Base-by-base conservation (phyloP, 2,797 vertebrate species). In the Acanthis flammea region DNA sequence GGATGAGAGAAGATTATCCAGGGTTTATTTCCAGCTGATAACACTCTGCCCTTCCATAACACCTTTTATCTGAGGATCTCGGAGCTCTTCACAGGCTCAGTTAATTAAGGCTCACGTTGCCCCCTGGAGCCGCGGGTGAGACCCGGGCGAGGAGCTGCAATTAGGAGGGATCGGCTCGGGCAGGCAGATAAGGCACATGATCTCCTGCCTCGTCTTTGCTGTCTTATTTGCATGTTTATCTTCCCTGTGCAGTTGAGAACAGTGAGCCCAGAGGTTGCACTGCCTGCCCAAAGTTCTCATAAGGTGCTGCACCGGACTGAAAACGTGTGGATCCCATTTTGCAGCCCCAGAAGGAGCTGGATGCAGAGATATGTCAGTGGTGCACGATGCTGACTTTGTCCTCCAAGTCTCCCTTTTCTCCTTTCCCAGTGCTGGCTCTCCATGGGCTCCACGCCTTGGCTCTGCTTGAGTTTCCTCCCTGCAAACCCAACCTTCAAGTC, bases 11-110 rank as follows among this genome's bases (percentile, higher is more conserved):
- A 95, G 96, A 96, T 96, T 96, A 97, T 96, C 91, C 30, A n/a
- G 94, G 96, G 95, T 95, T 97, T 95, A 94, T 95, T 94, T 96
- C 91, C 81, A 95, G 95, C 95, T 95, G 94, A 95, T 96, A 96
- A 88, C 90, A 31, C 95, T 93, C 90, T 94, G 91, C 77, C 93
- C 95, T 96, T 96, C 95, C 53, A 17, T 65, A 95, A 86, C 90
- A 91, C 95, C 92, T 97, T 96, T 93, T 94, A 87, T 96, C 90
- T 60, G 84, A 72, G 91, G 83, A 96, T 96, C 95, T 94, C 11
- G 2, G 60, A 95, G 89, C 92, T 85, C 72, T 93, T 94, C 47
- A 39, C 39, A 53, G 86, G n/a, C 91, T 74, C 67, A 23, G 91
- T 94, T 95, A 97, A 95, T 97, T 97, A 96, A 96, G 66, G 31